Evolutionary conservation across 2,888 invertebrate species (phyloP).

Genomic region (Pyrgus malvae): DNA sequence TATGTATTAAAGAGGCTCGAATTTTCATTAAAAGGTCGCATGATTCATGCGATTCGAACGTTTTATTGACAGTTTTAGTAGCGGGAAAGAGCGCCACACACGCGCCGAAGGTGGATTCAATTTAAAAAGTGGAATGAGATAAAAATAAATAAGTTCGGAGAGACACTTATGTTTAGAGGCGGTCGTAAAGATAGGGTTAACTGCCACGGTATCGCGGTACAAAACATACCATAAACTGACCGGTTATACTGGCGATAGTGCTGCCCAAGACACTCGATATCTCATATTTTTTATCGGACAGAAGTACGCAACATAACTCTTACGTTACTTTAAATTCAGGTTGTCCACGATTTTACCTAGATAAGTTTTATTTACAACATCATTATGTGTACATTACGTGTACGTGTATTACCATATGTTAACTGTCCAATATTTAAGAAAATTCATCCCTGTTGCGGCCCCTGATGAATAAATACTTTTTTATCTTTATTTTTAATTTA

Average conservation of each 20-base stretch:
- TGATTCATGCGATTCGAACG: constrained; percentile 57
- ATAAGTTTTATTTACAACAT: no score
- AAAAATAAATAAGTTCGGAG: constrained; percentile 79
- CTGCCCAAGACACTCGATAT: constrained; percentile 36
- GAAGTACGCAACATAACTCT: no score
- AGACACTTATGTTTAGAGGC: constrained; percentile 81
- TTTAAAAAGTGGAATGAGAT: constrained; percentile 80
- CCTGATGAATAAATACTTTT: no score
- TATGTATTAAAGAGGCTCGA: constrained; percentile 65
- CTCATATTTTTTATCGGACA: neutral
- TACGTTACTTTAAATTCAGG: no score
- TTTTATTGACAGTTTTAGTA: constrained; percentile 79
- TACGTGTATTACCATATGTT: no score
- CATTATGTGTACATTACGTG: no score
- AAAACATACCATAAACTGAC: constrained; percentile 79
- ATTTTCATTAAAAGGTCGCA: constrained; percentile 71
- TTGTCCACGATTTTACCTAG: no score
- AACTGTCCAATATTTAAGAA: no score
- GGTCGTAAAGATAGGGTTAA: constrained; percentile 81
- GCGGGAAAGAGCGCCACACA: constrained; percentile 69
- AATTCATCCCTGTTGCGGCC: no score
- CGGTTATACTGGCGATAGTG: constrained; percentile 69
- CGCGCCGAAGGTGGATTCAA: constrained; percentile 76
- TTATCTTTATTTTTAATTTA: no score
- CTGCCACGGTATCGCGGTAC: constrained; percentile 75